These are phyloP conservation scores for Lepeophtheirus salmonis DNA, from an alignment of 1,140 invertebrate species.

Conservation along the genomic window DNA sequence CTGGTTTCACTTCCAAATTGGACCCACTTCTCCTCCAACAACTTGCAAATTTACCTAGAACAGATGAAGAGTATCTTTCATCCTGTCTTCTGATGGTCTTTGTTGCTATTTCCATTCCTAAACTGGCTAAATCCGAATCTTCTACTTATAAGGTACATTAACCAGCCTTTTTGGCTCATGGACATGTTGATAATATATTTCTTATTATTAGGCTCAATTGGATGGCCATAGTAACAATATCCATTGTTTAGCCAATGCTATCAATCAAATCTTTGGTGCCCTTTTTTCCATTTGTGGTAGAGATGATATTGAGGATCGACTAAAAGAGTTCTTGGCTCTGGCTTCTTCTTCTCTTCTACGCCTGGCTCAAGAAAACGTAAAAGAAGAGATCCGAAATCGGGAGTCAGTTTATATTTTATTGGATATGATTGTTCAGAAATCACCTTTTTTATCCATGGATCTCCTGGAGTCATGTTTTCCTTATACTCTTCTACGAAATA, in stretches of 20 bases:
- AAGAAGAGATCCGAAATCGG: slow-evolving; percentile 74
- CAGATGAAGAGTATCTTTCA: slow-evolving; percentile 62
- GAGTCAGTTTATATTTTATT: slow-evolving; percentile 89
- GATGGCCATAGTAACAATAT: slow-evolving; percentile 95
- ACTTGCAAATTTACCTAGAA: slow-evolving; percentile 33
- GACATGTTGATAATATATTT: too few relatives aligned
- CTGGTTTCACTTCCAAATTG: slow-evolving; percentile 74
- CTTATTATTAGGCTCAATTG: slow-evolving; percentile 46
- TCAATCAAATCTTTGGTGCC: slow-evolving; percentile 91
- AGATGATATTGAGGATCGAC: slow-evolving; percentile 77
- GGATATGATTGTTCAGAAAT: slow-evolving; percentile 49
- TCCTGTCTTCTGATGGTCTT: slow-evolving; percentile 96
- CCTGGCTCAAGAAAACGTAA: slow-evolving; percentile 83
- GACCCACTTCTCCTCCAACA: slow-evolving; percentile 81
- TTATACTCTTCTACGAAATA: slow-evolving; percentile 84
- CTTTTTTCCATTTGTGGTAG: slow-evolving; percentile 85
- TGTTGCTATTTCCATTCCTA: slow-evolving; percentile 90
- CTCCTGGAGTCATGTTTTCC: slow-evolving; percentile 92
- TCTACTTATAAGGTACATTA: slow-evolving; percentile 51
- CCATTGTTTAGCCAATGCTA: slow-evolving; percentile 85
- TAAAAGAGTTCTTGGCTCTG: slow-evolving; percentile 93
- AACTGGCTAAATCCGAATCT: slow-evolving; percentile 71
- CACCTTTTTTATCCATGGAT: slow-evolving; percentile 93
- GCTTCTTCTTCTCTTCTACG: slow-evolving; percentile 84
- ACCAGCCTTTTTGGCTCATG: too few relatives aligned